These are phyloP conservation scores for Danio kyathit DNA, from an alignment of 2,797 vertebrate genomes.

Conservation along the genomic window DNA sequence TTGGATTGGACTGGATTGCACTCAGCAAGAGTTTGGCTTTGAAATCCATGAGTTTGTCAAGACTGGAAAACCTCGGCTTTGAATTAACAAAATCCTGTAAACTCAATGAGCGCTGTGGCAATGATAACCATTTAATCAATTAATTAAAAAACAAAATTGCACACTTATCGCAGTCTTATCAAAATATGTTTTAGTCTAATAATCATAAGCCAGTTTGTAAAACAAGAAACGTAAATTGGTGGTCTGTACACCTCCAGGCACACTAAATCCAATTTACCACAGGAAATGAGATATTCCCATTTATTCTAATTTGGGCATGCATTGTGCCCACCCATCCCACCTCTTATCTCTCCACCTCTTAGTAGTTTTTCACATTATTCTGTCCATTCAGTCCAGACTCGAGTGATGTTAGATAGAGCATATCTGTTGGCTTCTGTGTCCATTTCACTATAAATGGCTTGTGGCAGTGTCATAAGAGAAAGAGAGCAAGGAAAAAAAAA, in stretches of 20 bases:
- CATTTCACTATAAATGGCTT: conserved; percentile 61
- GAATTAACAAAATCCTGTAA: not conserved
- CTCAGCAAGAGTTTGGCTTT: too few relatives aligned
- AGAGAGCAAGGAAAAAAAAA: conserved; percentile 58
- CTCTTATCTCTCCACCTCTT: conserved; percentile 12
- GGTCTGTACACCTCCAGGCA: conserved; percentile 65
- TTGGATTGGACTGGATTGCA: too few relatives aligned
- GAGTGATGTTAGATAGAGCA: conserved; percentile 14
- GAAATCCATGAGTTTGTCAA: not conserved
- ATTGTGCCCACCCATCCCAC: conserved; percentile 22
- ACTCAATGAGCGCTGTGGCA: not conserved
- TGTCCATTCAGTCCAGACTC: not conserved
- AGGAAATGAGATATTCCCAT: conserved; percentile 77
- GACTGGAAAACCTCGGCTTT: not conserved
- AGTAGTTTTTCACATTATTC: conserved; percentile 4
- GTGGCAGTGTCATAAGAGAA: conserved; percentile 70
- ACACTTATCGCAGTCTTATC: conserved; percentile 49
- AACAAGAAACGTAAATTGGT: conserved; percentile 73
- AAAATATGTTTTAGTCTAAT: conserved; percentile 69
- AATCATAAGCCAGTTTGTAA: conserved; percentile 71
- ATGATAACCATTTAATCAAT: conserved; percentile 47
- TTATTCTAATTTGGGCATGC: conserved; percentile 73
- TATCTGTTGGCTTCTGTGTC: not conserved
- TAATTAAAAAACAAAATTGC: conserved; percentile 64
- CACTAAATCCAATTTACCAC: conserved; percentile 74